Evolutionary conservation across 1,140 invertebrate species (phyloP).

Genomic region (Leptopilina clavipes): DNA sequence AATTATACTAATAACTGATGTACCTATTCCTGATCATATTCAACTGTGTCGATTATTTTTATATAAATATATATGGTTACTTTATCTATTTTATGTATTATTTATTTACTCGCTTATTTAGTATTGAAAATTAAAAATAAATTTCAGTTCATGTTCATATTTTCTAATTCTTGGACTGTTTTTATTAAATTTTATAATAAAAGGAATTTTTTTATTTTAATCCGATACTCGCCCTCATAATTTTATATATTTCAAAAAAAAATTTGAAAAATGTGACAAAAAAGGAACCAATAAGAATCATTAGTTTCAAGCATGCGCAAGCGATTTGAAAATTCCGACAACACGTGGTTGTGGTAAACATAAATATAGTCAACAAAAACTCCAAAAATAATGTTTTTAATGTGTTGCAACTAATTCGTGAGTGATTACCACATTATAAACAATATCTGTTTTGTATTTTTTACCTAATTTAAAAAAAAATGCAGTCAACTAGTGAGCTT

Average conservation of each 20-base stretch:
- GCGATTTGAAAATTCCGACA: not conserved
- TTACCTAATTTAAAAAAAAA: not conserved
- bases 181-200: too few species aligned
- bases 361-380: too few species aligned
- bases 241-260: too few species aligned
- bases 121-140: not conserved
- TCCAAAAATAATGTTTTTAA: not conserved
- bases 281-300: not conserved
- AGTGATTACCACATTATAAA: not conserved
- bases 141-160: too few species aligned
- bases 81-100: not conserved
- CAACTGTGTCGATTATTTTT: slow-evolving; percentile 18
- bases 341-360: not conserved
- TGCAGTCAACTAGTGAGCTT: slow-evolving; percentile 1
- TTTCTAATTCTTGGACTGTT: too few species aligned
- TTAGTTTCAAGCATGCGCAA: not conserved
- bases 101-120: not conserved
- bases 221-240: too few species aligned
- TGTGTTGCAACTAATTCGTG: not conserved
- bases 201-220: too few species aligned
- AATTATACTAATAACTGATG: not conserved
- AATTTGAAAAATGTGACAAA: not conserved
- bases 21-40: not conserved
- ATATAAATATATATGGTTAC: not conserved
- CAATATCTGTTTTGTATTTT: not conserved